Conservation (phyloP, 2,113 vertebrate species). For the Siniperca chuatsi region DNA sequence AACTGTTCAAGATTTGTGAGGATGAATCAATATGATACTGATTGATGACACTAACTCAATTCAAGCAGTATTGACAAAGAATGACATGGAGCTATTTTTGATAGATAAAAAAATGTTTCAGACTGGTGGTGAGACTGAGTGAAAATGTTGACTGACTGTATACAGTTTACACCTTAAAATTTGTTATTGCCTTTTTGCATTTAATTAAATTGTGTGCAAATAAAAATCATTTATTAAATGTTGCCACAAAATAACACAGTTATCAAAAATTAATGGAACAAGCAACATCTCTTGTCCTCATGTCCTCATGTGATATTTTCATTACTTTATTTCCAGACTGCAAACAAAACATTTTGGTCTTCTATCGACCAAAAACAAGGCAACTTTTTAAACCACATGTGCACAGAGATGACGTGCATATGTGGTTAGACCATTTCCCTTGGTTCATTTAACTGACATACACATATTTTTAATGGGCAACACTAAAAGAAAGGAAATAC, state of each 20-base stretch:
- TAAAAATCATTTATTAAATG: not conserved
- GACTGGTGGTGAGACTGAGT: not conserved
- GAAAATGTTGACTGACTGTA: not conserved
- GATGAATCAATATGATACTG: conserved; percentile 34
- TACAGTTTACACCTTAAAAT: not conserved
- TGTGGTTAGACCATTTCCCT: not conserved
- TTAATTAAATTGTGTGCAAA: not conserved
- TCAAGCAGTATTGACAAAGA: not conserved
- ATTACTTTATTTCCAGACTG: not conserved
- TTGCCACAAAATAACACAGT: not conserved
- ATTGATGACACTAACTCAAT: conserved; percentile 29
- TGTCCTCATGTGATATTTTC: not conserved
- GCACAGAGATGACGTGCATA: not conserved
- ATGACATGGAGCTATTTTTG: not conserved
- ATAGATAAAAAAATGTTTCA: not conserved
- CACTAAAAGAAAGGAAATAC: not conserved
- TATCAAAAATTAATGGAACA: not conserved
- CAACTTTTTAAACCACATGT: not conserved
- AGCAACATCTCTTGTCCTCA: not conserved
- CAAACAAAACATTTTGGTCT: not conserved
- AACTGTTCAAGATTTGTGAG: conserved; percentile 41
- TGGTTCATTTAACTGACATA: conserved; percentile 13
- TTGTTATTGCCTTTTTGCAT: not conserved
- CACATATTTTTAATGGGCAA: not conserved
- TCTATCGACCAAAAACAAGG: not conserved